These are phyloP conservation scores for Caenorhabditis sp. DNA, from an alignment of 2,888 invertebrate genomes.

Conservation along the genomic window DNA sequence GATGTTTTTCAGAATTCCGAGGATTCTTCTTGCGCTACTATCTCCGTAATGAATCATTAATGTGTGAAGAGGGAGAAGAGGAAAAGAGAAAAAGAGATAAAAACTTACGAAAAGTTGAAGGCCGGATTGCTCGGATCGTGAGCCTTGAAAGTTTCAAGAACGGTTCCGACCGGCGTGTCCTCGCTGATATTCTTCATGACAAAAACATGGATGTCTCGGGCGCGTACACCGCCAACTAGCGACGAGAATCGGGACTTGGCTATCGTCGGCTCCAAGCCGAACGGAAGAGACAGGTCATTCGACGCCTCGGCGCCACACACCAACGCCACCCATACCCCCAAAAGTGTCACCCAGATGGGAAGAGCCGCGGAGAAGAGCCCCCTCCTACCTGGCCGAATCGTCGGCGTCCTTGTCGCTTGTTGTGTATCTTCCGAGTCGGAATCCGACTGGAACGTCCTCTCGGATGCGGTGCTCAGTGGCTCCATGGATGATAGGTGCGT, in stretches of 20 bases:
- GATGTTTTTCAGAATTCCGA: background rate
- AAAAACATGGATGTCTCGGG: slow-evolving; percentile 70
- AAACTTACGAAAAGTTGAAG: slow-evolving; percentile 77
- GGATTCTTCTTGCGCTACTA: slow-evolving; percentile 4
- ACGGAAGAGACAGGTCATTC: slow-evolving; percentile 71
- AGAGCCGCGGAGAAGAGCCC: background rate
- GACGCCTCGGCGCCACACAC: slow-evolving; percentile 27
- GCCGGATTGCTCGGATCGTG: slow-evolving; percentile 73
- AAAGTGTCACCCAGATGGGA: slow-evolving; percentile 30
- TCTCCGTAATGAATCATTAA: slow-evolving; percentile 3
- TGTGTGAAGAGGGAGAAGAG: background rate
- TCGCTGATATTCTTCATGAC: slow-evolving; percentile 78
- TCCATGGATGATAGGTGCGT: slow-evolving; percentile 83
- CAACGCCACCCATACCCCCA: slow-evolving; percentile 10
- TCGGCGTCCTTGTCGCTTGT: slow-evolving; percentile 97
- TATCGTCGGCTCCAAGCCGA: slow-evolving; percentile 65
- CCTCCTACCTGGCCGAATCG: slow-evolving; percentile 81
- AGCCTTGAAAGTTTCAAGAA: slow-evolving; percentile 76
- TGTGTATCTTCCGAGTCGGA: slow-evolving; percentile 91
- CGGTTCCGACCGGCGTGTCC: slow-evolving; percentile 72
- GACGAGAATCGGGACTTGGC: slow-evolving; percentile 72
- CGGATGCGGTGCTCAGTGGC: slow-evolving; percentile 82
- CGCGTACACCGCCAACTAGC: slow-evolving; percentile 62
- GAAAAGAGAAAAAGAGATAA: slow-evolving; percentile 18
- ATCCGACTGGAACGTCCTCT: slow-evolving; percentile 93